Evolutionary conservation across 2,888 invertebrate species (phyloP).

Genomic region (Synanthedon tipuliformis): DNA sequence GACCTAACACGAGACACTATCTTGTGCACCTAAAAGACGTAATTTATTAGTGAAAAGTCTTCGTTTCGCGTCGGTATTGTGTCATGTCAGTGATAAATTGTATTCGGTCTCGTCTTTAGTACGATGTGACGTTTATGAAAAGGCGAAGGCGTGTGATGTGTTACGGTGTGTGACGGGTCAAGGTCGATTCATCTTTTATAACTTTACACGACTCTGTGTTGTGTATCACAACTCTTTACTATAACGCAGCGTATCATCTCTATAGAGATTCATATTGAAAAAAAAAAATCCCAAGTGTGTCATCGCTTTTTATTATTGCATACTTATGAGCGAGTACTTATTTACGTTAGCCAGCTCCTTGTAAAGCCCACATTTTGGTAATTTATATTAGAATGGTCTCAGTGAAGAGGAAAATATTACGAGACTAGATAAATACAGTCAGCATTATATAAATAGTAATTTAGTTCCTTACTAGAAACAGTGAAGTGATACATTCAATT

Average conservation of each 20-base stretch:
- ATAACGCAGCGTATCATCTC: not conserved
- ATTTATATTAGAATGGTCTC: not conserved
- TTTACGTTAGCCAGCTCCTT: not conserved
- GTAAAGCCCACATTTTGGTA: not conserved
- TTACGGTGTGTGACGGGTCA: slow-evolving; percentile 11
- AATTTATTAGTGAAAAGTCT: slow-evolving; percentile 13
- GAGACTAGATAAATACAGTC: too few relatives aligned
- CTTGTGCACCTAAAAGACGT: slow-evolving; percentile 1
- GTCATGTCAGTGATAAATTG: slow-evolving; percentile 13
- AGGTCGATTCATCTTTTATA: slow-evolving; percentile 6
- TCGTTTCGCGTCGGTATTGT: slow-evolving; percentile 12
- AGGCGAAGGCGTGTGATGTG: slow-evolving; percentile 2
- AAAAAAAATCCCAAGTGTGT: not conserved
- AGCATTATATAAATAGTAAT: too few relatives aligned
- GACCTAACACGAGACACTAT: not conserved
- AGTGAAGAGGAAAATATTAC: not conserved
- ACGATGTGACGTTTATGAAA: not conserved
- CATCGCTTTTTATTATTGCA: not conserved
- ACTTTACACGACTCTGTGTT: slow-evolving; percentile 4
- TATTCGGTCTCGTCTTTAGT: slow-evolving; percentile 6
- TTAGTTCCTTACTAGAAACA: too few relatives aligned
- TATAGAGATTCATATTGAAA: not conserved
- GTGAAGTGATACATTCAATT: too few relatives aligned
- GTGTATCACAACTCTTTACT: slow-evolving; percentile 8
- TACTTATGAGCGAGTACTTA: not conserved